Evolutionary conservation across 2,888 invertebrate species (phyloP).

Genomic region (Onthophagus sagittarius): DNA sequence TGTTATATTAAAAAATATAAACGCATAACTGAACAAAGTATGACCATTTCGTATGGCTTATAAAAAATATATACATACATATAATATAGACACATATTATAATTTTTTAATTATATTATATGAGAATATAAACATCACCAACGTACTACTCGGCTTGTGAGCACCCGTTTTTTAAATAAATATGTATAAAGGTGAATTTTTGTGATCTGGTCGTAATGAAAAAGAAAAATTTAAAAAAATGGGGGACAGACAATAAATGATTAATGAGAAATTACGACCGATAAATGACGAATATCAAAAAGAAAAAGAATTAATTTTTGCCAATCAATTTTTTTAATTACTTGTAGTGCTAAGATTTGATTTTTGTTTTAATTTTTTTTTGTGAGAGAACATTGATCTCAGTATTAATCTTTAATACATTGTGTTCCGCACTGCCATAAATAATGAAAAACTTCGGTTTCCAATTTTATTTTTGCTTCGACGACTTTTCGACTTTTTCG

Average conservation of each 20-base stretch:
- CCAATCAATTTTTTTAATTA: neutral
- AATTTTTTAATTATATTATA: neutral
- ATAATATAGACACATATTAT: neutral
- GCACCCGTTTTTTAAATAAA: slow-evolving; percentile 3
- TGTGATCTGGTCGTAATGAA: neutral
- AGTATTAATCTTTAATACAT: slow-evolving; percentile 43
- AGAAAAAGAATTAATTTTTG: neutral
- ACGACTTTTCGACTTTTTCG: neutral
- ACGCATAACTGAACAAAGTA: slow-evolving; percentile 3
- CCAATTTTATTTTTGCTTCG: slow-evolving; percentile 2
- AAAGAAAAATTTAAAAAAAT: neutral
- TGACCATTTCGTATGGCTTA: slow-evolving; percentile 7
- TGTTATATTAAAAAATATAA: neutral
- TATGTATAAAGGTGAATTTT: neutral
- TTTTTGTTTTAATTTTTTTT: slow-evolving; percentile 13
- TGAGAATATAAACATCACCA: neutral
- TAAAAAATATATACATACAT: neutral
- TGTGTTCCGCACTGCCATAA: slow-evolving; percentile 29
- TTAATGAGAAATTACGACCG: neutral
- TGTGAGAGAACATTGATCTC: slow-evolving; percentile 41
- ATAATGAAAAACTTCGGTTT: slow-evolving; percentile 16
- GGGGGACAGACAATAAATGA: slow-evolving; percentile 4
- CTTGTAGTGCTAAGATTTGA: neutral
- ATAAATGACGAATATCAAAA: neutral
- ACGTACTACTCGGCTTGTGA: slow-evolving; percentile 5